These are phyloP conservation scores for Petrocephalus sullivani DNA, from an alignment of 2,797 vertebrate species.

Conservation along the genomic window DNA sequence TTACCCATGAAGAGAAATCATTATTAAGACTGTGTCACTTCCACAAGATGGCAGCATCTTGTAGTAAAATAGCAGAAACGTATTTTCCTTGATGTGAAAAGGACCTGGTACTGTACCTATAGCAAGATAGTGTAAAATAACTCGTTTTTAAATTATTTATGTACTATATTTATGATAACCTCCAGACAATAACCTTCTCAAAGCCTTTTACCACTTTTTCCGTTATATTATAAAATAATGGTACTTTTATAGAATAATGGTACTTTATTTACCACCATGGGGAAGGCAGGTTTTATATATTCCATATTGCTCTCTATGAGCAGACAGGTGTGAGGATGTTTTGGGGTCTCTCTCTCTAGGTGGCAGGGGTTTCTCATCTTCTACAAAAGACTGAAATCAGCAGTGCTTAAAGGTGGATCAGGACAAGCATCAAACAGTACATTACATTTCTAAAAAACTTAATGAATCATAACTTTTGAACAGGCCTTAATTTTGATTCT, in stretches of 20 bases:
- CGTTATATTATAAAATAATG: not conserved
- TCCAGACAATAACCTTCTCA: not conserved
- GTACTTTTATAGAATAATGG: not conserved
- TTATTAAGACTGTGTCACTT: not conserved
- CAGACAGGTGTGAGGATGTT: not conserved
- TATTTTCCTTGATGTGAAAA: not conserved
- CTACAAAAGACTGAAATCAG: slow-evolving; percentile 35
- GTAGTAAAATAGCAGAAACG: not conserved
- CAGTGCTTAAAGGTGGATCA: not conserved
- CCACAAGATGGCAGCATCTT: slow-evolving; percentile 52
- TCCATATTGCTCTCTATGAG: not conserved
- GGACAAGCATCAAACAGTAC: not conserved
- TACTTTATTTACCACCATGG: not conserved
- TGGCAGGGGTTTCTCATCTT: slow-evolving; percentile 47
- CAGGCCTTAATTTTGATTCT: not conserved
- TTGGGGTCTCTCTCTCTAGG: not conserved
- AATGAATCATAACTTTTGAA: not conserved
- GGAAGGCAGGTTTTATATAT: not conserved
- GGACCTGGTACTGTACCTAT: not conserved
- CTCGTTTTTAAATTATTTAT: not conserved
- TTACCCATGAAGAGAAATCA: not conserved
- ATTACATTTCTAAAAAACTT: not conserved
- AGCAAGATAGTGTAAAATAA: not conserved
- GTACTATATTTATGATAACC: not conserved
- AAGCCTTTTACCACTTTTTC: not conserved